phyloP scores from a whole-genome alignment of 2,113 vertebrate species.

The Martes martes region DNA sequence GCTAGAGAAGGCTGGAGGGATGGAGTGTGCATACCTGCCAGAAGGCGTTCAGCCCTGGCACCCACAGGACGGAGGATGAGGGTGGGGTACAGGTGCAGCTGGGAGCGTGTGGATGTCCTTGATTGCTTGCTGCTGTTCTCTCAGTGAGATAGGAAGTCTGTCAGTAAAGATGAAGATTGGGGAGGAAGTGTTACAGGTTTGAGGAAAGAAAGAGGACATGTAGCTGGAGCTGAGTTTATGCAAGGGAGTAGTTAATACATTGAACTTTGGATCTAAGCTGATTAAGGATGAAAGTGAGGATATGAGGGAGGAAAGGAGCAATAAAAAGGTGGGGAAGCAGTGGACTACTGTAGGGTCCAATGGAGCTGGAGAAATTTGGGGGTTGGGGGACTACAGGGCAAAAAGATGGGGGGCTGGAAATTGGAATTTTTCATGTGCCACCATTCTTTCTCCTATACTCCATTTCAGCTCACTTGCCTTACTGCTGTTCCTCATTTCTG shows the following conservation, averaged over 20 bases:
- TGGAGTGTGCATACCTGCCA: neutral
- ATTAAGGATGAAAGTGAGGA: neutral
- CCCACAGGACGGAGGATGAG: too few relatives aligned
- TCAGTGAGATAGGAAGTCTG: neutral
- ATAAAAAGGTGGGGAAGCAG: neutral
- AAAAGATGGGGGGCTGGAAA: neutral
- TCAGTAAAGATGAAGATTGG: neutral
- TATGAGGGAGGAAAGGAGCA: neutral
- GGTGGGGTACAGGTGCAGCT: neutral
- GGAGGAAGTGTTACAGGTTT: neutral
- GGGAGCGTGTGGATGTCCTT: neutral
- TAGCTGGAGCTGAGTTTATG: neutral
- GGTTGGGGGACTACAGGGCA: neutral
- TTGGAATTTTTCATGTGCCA: neutral
- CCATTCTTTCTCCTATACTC: neutral
- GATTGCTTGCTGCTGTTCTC: neutral
- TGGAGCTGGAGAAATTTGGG: neutral
- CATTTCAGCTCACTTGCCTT: neutral
- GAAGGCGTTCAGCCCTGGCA: neutral
- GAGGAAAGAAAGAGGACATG: neutral
- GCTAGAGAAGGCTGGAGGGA: neutral
- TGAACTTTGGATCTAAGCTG: neutral
- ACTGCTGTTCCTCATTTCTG: neutral
- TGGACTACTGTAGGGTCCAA: too few relatives aligned
- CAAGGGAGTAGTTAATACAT: neutral